A percentile compares a stretch with the other conserved stretches of the same genome.
phyloP scores from a whole-genome alignment of 2,113 vertebrate species.

The Gallinago media region DNA sequence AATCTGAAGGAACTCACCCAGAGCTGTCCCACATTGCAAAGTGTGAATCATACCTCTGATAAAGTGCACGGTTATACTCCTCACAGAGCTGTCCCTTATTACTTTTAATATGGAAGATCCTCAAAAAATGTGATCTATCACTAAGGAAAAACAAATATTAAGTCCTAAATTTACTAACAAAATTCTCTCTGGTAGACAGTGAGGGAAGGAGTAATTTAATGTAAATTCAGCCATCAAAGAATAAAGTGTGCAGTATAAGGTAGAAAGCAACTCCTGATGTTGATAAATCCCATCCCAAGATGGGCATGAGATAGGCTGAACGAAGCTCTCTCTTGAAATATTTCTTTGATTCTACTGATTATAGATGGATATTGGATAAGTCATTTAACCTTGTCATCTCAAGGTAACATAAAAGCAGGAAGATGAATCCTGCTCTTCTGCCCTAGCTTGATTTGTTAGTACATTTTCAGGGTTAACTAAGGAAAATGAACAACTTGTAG shows the following conservation, averaged over 20 bases:
- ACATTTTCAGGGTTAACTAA: not conserved
- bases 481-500: conserved; percentile 6
- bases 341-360: not conserved
- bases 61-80: not conserved
- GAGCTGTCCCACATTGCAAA: not conserved
- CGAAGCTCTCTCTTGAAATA: not conserved
- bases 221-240: not conserved
- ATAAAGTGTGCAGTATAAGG: not conserved
- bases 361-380: not conserved
- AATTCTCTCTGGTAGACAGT: not conserved
- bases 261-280: not conserved
- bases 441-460: not conserved
- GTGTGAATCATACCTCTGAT: not conserved
- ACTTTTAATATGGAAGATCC: not conserved
- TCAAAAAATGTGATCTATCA: not conserved
- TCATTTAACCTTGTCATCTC: not conserved
- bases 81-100: not conserved
- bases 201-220: not conserved
- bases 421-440: not conserved
- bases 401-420: not conserved
- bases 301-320: not conserved
- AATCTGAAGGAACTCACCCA: not conserved
- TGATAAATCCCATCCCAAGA: not conserved
- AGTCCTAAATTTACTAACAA: not conserved
- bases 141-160: not conserved